Evolutionary conservation across 2,888 invertebrate species (phyloP).

Genomic region (Cybosia mesomella): DNA sequence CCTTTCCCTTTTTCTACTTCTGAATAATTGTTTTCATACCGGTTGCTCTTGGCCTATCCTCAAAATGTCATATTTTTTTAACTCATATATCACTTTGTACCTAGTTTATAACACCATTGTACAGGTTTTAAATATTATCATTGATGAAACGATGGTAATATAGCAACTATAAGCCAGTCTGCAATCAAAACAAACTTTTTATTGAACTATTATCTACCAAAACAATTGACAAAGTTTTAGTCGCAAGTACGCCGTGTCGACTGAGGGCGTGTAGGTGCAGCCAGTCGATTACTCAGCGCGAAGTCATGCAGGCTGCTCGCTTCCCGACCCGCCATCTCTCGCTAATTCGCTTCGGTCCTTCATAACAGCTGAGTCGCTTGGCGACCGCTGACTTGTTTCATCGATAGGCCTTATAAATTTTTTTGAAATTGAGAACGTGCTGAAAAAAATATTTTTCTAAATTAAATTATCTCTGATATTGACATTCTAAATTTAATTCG

Average conservation of each 20-base stretch:
- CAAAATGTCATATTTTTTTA: neutral
- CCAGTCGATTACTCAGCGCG: conserved; percentile 76
- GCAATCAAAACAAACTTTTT: neutral
- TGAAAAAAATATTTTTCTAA: conserved; percentile 21
- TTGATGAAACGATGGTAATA: neutral
- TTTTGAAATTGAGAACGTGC: conserved; percentile 39
- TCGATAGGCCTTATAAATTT: conserved; percentile 64
- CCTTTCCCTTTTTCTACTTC: neutral
- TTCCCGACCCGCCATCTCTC: conserved; percentile 66
- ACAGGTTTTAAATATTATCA: neutral
- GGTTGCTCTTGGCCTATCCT: neutral
- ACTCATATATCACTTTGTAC: neutral
- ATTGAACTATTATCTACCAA: conserved; percentile 26
- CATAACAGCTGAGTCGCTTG: conserved; percentile 73
- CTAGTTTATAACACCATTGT: neutral
- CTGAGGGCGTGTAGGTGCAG: conserved; percentile 72
- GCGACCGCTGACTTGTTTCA: conserved; percentile 78
- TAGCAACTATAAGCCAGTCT: neutral
- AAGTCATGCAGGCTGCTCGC: conserved; percentile 75
- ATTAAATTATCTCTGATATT: conserved; percentile 26
- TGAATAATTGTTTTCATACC: neutral
- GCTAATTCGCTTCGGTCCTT: conserved; percentile 59
- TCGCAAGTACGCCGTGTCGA: conserved; percentile 43
- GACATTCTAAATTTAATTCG: conserved; percentile 37
- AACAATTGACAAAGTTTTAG: conserved; percentile 30